Percentiles rank a stretch among this genome's conserved stretches.
These are phyloP conservation scores for Centroberyx gerrardi DNA, from an alignment of 2,797 vertebrate genomes.

Conservation along the genomic window DNA sequence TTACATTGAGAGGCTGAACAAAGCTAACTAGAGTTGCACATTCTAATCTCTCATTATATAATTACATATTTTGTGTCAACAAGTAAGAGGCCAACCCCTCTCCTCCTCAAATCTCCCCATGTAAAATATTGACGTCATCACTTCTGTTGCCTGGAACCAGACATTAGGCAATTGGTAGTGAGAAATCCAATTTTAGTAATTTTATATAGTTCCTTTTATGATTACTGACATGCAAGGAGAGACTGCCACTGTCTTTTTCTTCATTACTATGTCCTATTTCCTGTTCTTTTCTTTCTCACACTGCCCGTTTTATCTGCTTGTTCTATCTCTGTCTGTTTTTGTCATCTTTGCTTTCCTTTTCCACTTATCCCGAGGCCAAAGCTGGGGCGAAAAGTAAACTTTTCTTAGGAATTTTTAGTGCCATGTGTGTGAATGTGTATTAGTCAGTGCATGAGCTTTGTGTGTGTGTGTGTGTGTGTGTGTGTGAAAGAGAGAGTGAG, in stretches of 20 bases:
- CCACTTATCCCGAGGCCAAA: constrained; percentile 28
- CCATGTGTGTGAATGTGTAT: neutral
- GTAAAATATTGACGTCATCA: too few relatives aligned
- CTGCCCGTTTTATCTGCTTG: constrained; percentile 12
- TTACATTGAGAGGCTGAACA: too few relatives aligned
- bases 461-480: constrained; percentile 1
- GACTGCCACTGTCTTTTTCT: neutral
- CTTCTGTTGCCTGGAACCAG: too few relatives aligned
- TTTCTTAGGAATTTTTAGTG: constrained; percentile 25
- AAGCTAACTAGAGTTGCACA: too few relatives aligned
- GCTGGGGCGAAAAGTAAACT: constrained; percentile 41
- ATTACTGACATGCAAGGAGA: too few relatives aligned
- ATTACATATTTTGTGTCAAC: too few relatives aligned
- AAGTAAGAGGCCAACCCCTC: too few relatives aligned
- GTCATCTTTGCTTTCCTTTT: constrained; percentile 31
- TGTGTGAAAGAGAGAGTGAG: neutral
- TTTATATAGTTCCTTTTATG: too few relatives aligned
- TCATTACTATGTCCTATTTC: constrained; percentile 29
- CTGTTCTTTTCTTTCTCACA: neutral
- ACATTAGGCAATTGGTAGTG: too few relatives aligned
- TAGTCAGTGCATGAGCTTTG: neutral
- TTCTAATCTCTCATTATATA: too few relatives aligned
- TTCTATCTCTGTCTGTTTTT: constrained; percentile 2
- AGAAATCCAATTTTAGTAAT: too few relatives aligned
- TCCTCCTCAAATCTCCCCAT: too few relatives aligned